These are phyloP conservation scores for Papilio xuthus DNA, from an alignment of 1,140 invertebrate species.

Conservation along the genomic window DNA sequence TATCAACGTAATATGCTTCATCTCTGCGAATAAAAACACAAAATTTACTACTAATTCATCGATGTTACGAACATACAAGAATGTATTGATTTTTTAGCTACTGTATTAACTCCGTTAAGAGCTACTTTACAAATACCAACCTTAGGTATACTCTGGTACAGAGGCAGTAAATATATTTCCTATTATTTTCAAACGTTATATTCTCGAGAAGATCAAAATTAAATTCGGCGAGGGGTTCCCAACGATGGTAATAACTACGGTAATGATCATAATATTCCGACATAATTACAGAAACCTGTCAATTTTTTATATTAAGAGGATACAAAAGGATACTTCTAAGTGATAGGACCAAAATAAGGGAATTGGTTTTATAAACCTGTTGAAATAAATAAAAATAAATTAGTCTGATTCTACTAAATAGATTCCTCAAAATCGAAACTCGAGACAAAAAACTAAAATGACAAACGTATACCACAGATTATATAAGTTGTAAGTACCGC, in stretches of 20 bases:
- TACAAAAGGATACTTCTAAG: neutral
- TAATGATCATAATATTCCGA: constrained; percentile 73
- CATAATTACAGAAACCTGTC: constrained; percentile 58
- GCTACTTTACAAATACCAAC: constrained; percentile 47
- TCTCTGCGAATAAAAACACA: constrained; percentile 58
- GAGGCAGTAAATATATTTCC: constrained; percentile 76
- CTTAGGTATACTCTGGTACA: constrained; percentile 77
- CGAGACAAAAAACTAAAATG: neutral
- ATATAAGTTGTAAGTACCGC: neutral
- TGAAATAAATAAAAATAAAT: neutral
- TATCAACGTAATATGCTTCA: constrained; percentile 72
- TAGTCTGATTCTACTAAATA: neutral
- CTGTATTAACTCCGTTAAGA: neutral
- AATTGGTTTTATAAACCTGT: neutral
- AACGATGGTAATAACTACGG: constrained; percentile 73
- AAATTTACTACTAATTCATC: neutral
- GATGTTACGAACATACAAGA: constrained; percentile 15
- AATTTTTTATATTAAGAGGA: neutral
- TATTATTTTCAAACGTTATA: constrained; percentile 58
- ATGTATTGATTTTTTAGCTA: constrained; percentile 40
- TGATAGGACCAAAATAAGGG: neutral
- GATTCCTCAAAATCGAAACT: neutral
- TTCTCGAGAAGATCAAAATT: constrained; percentile 63
- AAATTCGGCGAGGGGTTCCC: constrained; percentile 79
- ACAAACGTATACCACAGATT: neutral